These are phyloP conservation scores for Bettongia penicillata DNA, from an alignment of 2,113 vertebrate species.

Conservation along the genomic window DNA sequence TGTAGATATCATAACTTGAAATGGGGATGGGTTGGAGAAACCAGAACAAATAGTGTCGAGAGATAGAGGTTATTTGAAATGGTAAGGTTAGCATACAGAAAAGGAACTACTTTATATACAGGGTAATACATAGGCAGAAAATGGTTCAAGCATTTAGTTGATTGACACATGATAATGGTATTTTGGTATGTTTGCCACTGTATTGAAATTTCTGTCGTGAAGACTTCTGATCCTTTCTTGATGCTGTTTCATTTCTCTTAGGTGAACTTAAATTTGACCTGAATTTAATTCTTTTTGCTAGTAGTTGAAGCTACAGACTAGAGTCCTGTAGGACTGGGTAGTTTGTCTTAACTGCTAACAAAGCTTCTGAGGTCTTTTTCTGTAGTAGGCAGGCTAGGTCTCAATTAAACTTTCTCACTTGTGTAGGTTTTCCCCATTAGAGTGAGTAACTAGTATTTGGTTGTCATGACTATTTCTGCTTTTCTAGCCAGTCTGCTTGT, in stretches of 20 bases:
- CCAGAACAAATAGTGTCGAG: not conserved
- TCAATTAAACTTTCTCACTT: not conserved
- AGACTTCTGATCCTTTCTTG: conserved; percentile 30
- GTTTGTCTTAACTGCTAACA: conserved; percentile 39
- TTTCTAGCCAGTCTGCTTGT: not conserved
- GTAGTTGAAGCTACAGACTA: not conserved
- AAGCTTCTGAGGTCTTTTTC: conserved; percentile 42
- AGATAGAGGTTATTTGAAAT: not conserved
- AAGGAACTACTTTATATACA: not conserved
- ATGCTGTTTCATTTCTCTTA: not conserved
- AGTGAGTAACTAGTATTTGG: conserved; percentile 31
- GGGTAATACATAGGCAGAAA: not conserved
- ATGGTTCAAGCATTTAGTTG: conserved; percentile 27
- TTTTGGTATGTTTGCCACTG: conserved; percentile 22
- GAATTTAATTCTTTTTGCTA: conserved; percentile 36
- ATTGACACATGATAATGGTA: conserved; percentile 31
- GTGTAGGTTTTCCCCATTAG: conserved; percentile 38
- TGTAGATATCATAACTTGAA: not conserved
- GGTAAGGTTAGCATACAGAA: not conserved
- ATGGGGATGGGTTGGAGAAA: conserved; percentile 38
- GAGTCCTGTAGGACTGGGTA: conserved; percentile 5
- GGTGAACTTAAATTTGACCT: not conserved
- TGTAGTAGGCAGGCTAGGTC: conserved; percentile 38
- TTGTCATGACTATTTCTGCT: conserved; percentile 6
- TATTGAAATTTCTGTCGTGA: conserved; percentile 33